These are phyloP conservation scores for Disparrhopalites patrizii DNA, from an alignment of 2,888 invertebrate genomes.

Conservation along the genomic window DNA sequence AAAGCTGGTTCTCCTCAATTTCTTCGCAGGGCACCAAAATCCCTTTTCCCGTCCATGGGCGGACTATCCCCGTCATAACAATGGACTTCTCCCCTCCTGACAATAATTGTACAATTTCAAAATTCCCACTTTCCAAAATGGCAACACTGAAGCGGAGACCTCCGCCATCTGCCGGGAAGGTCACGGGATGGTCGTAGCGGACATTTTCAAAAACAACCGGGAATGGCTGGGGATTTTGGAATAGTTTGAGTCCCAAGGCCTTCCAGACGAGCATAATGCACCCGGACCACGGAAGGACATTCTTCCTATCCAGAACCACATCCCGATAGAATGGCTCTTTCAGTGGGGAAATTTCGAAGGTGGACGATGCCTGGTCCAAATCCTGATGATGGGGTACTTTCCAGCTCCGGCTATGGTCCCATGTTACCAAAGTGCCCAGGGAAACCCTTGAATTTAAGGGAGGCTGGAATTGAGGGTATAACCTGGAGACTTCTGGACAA, in stretches of 20 bases:
- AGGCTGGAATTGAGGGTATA: conserved; percentile 71
- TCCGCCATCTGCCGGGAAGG: conserved; percentile 63
- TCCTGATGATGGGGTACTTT: conserved; percentile 46
- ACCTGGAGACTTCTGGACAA: conserved; percentile 66
- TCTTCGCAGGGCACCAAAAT: conserved; percentile 6
- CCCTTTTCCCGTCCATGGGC: conserved; percentile 26
- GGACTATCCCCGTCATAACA: conserved; percentile 51
- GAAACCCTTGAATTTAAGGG: conserved; percentile 85
- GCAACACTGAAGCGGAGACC: conserved; percentile 77
- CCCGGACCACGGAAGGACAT: conserved; percentile 75
- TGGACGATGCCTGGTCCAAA: conserved; percentile 63
- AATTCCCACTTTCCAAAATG: conserved; percentile 67
- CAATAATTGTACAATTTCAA: conserved; percentile 53
- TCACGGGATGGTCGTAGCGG: conserved; percentile 75
- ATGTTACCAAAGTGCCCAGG: conserved; percentile 73
- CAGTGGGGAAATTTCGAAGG: conserved; percentile 69
- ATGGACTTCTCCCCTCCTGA: conserved; percentile 51
- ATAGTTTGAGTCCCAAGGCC: conserved; percentile 65
- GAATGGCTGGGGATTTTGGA: conserved; percentile 64
- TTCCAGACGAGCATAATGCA: conserved; percentile 76
- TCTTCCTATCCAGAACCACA: conserved; percentile 59
- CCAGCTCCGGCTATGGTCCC: conserved; percentile 66
- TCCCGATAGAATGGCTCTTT: conserved; percentile 70
- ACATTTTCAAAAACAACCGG: conserved; percentile 81
- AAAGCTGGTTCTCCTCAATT: background rate